phyloP scores from a whole-genome alignment of 2,797 vertebrate genomes.

The Setipinna tenuifilis region DNA sequence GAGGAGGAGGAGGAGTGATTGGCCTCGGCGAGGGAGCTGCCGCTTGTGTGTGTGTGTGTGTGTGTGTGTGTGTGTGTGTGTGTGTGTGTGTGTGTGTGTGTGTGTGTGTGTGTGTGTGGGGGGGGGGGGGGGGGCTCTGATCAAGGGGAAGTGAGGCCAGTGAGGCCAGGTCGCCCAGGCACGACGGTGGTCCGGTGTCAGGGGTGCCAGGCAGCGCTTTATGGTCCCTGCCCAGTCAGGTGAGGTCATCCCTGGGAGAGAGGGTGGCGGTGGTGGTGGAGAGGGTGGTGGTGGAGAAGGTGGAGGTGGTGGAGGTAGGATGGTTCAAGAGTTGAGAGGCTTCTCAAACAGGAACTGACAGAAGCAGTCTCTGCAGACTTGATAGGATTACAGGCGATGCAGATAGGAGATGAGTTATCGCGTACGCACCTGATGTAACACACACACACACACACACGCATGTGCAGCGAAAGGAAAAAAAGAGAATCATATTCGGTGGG shows the following conservation, averaged over 20 bases:
- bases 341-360: background rate
- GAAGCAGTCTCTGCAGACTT: background rate
- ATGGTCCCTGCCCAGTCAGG: conserved; percentile 5
- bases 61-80: too few species aligned
- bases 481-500: background rate
- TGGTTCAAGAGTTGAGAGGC: background rate
- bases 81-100: too few species aligned
- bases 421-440: background rate
- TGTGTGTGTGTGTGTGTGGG: too few species aligned
- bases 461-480: too few species aligned
- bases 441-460: background rate
- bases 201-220: conserved; percentile 3
- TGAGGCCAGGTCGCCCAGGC: conserved; percentile 8
- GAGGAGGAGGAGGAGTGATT: conserved; percentile 40
- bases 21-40: conserved; percentile 3
- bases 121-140: background rate
- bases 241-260: background rate
- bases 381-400: background rate
- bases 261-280: background rate
- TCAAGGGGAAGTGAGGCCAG: background rate
- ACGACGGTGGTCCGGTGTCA: background rate
- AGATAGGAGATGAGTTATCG: background rate
- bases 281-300: too few species aligned
- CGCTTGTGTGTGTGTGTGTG: background rate
- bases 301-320: too few species aligned